Evolutionary conservation across 2,888 invertebrate genomes (phyloP), one percentile per base, ranked within the genome.

Genomic region (Muschampia plurimacula): DNA sequence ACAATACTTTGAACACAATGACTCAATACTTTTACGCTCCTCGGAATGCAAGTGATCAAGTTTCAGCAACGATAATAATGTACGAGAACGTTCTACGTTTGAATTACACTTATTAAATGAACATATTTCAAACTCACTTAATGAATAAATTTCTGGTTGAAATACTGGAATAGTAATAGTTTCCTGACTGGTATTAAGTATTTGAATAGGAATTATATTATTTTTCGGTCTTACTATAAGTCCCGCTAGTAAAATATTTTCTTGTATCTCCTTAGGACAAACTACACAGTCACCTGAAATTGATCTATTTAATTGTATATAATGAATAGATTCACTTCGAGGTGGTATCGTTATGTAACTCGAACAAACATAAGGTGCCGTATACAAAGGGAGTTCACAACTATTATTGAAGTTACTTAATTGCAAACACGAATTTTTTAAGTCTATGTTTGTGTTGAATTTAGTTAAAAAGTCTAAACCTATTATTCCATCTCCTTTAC

Each of bases 121-220:
- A 55, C 55, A 55, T 55, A 55, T 55, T 12, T 55, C 12, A 55
- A 55, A 55, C 55, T 55, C 55, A n/a, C 12, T 55, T 55, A 55
- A 55, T 55, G 55, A 55, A 55, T n/a, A 55, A 55, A n/a, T 55
- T 13, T 55, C 15, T 55, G 55, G 55, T 55, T 55, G 55, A 55
- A 55, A 55, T n/a, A 55, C 55, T 55, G 52, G 55, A n/a, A 55
- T n/a, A 13, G 55, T 55, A 55, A 55, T 3, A 13, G 55, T 8
- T 55, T 55, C 15, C 7, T 55, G 13, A 13, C 55, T 55, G 10
- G 55, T n/a, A 55, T 55, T 55, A 55, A 55, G 55, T 55, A 55
- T 55, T n/a, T 55, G 55, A 55, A 55, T n/a, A 12, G 55, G 55
- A n/a, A 55, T n/a, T 2, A 55, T 15, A 55, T 55, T 55, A 55